Conservation (phyloP, 2,113 vertebrate species). For the Aplodontia rufa region DNA sequence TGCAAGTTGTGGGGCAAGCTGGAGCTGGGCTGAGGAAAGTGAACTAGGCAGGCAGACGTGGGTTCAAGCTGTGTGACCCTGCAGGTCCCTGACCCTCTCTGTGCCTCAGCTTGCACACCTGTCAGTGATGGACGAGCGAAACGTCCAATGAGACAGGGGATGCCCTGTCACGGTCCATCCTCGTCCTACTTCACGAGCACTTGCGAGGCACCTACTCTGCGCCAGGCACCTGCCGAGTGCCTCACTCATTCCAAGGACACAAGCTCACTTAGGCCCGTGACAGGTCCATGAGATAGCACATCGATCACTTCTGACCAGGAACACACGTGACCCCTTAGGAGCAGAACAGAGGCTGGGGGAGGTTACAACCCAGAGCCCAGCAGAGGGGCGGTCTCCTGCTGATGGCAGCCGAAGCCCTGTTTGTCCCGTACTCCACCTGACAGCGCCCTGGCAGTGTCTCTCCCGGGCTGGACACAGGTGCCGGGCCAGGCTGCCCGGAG, state of each 20-base stretch:
- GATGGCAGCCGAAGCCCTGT: too few species aligned
- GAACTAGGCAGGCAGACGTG: background rate
- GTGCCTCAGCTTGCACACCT: background rate
- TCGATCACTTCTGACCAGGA: background rate
- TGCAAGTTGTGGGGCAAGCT: background rate
- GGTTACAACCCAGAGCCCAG: too few species aligned
- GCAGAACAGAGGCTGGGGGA: too few species aligned
- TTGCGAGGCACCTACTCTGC: too few species aligned
- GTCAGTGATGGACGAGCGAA: background rate
- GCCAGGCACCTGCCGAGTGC: too few species aligned
- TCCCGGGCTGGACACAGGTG: too few species aligned
- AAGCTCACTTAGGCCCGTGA: background rate
- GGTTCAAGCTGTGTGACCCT: background rate
- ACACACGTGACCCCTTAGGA: background rate
- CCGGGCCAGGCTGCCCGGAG: too few species aligned
- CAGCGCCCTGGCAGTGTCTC: too few species aligned
- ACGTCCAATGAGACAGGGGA: too few species aligned
- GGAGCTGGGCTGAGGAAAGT: background rate
- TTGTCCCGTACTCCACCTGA: too few species aligned
- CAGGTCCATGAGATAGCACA: accelerated
- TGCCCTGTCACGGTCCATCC: background rate
- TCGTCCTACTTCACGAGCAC: background rate
- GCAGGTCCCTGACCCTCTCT: background rate
- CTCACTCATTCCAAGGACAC: background rate
- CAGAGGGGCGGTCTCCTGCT: too few species aligned